These are phyloP conservation scores for Spodoptera exigua DNA, from an alignment of 2,888 invertebrate genomes.

Conservation along the genomic window DNA sequence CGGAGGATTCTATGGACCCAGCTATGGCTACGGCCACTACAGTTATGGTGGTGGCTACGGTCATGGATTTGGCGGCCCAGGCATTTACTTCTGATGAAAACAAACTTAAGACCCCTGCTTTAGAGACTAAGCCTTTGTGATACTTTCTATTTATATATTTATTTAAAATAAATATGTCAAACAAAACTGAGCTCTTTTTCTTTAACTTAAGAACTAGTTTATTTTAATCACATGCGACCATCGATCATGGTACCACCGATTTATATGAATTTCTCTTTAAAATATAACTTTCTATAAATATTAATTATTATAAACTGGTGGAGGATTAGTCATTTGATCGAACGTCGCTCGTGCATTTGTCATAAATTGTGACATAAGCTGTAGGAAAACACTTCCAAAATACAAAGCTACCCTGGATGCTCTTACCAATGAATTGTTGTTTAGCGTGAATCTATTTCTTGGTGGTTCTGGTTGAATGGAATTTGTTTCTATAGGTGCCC, in stretches of 20 bases:
- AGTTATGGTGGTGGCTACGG: constrained; percentile 33
- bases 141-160: constrained; percentile 1
- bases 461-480: constrained; percentile 30
- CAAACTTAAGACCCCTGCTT: not conserved
- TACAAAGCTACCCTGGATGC: constrained; percentile 73
- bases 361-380: constrained; percentile 74
- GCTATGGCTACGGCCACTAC: constrained; percentile 37
- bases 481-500: constrained; percentile 14
- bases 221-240: not conserved
- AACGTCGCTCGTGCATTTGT: constrained; percentile 69
- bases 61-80: constrained; percentile 19
- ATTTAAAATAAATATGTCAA: not conserved
- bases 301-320: constrained; percentile 43
- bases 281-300: not conserved
- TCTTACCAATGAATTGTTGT: constrained; percentile 51
- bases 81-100: not conserved
- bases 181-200: too few species aligned
- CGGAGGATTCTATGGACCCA: constrained; percentile 12
- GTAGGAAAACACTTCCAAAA: constrained; percentile 76
- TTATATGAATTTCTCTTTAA: too few species aligned
- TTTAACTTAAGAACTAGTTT: not conserved
- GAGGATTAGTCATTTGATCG: constrained; percentile 65
- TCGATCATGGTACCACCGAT: too few species aligned
- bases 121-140: constrained; percentile 1
- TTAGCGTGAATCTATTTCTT: constrained; percentile 26